Percentiles rank a stretch among this genome's conserved stretches.
Evolutionary conservation across 2,888 invertebrate genomes (phyloP).

Genomic region (Bombylius major): DNA sequence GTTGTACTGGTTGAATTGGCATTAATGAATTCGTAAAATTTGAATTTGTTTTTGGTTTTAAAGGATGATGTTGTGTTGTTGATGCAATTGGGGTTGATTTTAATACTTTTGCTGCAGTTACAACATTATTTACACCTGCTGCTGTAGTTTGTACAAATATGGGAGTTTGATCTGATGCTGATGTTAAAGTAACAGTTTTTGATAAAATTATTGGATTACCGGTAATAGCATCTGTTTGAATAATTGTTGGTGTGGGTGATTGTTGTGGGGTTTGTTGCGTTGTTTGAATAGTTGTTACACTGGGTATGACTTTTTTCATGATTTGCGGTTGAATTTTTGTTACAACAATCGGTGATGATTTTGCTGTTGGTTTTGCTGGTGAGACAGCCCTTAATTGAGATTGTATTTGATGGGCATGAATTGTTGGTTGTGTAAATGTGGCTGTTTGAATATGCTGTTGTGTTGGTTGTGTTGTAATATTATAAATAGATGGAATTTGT

Average conservation of each 20-base stretch:
- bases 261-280: neutral
- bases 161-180: slow-evolving; percentile 2
- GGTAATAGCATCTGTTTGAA: neutral
- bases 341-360: slow-evolving; percentile 17
- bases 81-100: slow-evolving; percentile 4
- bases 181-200: neutral
- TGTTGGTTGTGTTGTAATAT: slow-evolving; percentile 7
- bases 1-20: slow-evolving; percentile 12
- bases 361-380: slow-evolving; percentile 13
- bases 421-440: slow-evolving; percentile 4
- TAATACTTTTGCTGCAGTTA: slow-evolving; percentile 1
- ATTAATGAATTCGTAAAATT: neutral
- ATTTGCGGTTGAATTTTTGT: slow-evolving; percentile 22
- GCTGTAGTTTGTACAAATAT: slow-evolving; percentile 1
- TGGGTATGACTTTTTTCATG: slow-evolving; percentile 29
- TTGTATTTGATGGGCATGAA: slow-evolving; percentile 20
- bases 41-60: slow-evolving; percentile 9
- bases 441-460: slow-evolving; percentile 7
- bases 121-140: slow-evolving; percentile 2
- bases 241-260: slow-evolving; percentile 4
- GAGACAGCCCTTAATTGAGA: slow-evolving; percentile 27
- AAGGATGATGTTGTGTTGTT: slow-evolving; percentile 4
- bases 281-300: slow-evolving; percentile 9
- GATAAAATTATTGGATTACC: slow-evolving; percentile 6
- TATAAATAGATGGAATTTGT: slow-evolving; percentile 6